These are phyloP conservation scores for Fundulus diaphanus DNA, from an alignment of 2,797 vertebrate genomes.

Conservation along the genomic window DNA sequence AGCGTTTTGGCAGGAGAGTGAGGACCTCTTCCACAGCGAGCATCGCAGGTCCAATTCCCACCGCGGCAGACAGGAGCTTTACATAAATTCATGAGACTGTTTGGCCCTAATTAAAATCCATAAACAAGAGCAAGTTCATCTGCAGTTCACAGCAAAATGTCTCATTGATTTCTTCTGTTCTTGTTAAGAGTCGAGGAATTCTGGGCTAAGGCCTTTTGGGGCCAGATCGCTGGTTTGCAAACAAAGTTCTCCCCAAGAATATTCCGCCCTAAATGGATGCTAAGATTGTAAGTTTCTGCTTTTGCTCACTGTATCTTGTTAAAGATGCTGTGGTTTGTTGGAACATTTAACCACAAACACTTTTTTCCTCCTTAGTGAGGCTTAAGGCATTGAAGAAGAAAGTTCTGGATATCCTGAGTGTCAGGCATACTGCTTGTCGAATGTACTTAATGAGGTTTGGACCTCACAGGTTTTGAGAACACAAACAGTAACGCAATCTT, in stretches of 20 bases:
- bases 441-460: neutral
- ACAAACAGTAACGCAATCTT: neutral
- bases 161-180: slow-evolving; percentile 68
- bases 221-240: slow-evolving; percentile 38
- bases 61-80: slow-evolving; percentile 41
- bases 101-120: slow-evolving; percentile 73
- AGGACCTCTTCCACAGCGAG: slow-evolving; percentile 44
- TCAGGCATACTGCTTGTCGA: neutral
- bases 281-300: slow-evolving; percentile 7
- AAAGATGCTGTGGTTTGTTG: neutral
- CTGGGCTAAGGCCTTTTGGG: slow-evolving; percentile 37
- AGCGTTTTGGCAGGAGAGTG: slow-evolving; percentile 55
- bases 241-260: slow-evolving; percentile 32
- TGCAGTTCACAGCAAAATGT: slow-evolving; percentile 71
- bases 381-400: neutral
- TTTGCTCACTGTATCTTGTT: neutral
- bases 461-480: neutral
- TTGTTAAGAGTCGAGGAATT: slow-evolving; percentile 36
- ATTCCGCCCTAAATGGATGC: slow-evolving; percentile 22
- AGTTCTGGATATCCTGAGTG: neutral
- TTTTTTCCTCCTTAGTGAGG: neutral
- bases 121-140: slow-evolving; percentile 72
- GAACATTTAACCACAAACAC: neutral
- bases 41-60: slow-evolving; percentile 36
- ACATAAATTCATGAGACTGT: slow-evolving; percentile 72